Base-by-base conservation (phyloP, 1,140 invertebrate genomes). In the Apocrypta bakeri region DNA sequence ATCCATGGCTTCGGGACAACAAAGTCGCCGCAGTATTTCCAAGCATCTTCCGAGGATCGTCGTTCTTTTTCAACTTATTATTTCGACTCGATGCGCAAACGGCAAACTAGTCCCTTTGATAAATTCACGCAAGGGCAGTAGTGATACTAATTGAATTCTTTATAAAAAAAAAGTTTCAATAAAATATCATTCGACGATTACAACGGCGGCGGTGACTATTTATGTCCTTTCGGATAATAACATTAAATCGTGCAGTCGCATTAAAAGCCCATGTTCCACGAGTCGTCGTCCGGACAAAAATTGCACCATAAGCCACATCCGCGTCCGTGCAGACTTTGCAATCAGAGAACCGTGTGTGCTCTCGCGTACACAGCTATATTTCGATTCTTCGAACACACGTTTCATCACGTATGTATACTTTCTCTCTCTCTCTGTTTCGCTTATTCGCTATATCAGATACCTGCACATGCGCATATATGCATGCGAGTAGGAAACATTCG, bases 221-320 rank as follows among this genome's bases (percentile, higher is more conserved):
- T 17, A 8, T 25, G 33, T 11, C 2, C 33, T 42, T 29, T 48
- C 42, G 42, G 72, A 74, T 74, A 74, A 74, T 74, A 74, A 56
- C 21, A 64, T 21, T 7, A 77, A 77, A 31, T 74, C 25, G 31
- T 8, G 8, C 56, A 77, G 31, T 56, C 33, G 21, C 42, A 77
- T 77, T 77, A 66, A 27, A 77, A 75, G 29, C 29, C 48, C 56
- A 56, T 64, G 74, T 63, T 48, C 29, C 29, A 37, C 74, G 64
- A 37, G 48, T 17, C 21, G 21, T 17, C 48, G 17, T 56, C 48
- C 48, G 48, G 48, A 21, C 0, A 56, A 56, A 56, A 56, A 56
- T 21, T 17, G 0, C 21, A 3, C 42, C 9, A 9, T 2, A 42
- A 14, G 42, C 42, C 42, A 48, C 48, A 56, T 56, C 40, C 25